A percentile compares a stretch with the other conserved stretches of the same genome.
Conservation (phyloP, 2,888 invertebrate genomes). For the Cancer borealis region DNA sequence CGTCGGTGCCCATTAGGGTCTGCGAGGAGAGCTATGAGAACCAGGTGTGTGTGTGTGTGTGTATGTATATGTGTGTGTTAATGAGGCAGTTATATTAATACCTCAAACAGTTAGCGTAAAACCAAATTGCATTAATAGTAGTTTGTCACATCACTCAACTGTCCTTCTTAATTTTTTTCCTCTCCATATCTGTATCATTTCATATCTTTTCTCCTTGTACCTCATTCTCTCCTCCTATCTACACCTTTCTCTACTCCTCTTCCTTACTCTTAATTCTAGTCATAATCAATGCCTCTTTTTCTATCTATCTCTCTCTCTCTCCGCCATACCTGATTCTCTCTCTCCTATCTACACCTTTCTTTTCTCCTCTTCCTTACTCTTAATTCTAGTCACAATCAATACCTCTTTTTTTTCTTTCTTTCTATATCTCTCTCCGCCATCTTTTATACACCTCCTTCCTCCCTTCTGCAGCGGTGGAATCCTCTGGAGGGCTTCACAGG, state of each 20-base stretch:
- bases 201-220: too few relatives aligned
- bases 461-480: slow-evolving; percentile 87
- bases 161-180: too few relatives aligned
- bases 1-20: slow-evolving; percentile 93
- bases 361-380: not conserved
- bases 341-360: not conserved
- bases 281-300: not conserved
- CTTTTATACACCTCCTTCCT: not conserved
- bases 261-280: not conserved
- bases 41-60: slow-evolving; percentile 82
- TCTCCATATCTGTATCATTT: too few relatives aligned
- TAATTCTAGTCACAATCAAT: not conserved
- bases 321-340: too few relatives aligned
- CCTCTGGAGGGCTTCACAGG: slow-evolving; percentile 93
- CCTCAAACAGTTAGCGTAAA: too few relatives aligned
- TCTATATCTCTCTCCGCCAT: not conserved
- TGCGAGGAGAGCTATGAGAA: slow-evolving; percentile 95
- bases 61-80: not conserved
- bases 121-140: too few relatives aligned
- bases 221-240: not conserved
- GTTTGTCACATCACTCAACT: not conserved
- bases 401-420: not conserved
- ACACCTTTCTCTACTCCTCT: not conserved
- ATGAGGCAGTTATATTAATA: not conserved
- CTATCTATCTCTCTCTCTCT: not conserved